Evolutionary conservation across 2,797 vertebrate species (phyloP), one percentile per base, ranked within the genome.

Genomic region (Nasua narica): DNA sequence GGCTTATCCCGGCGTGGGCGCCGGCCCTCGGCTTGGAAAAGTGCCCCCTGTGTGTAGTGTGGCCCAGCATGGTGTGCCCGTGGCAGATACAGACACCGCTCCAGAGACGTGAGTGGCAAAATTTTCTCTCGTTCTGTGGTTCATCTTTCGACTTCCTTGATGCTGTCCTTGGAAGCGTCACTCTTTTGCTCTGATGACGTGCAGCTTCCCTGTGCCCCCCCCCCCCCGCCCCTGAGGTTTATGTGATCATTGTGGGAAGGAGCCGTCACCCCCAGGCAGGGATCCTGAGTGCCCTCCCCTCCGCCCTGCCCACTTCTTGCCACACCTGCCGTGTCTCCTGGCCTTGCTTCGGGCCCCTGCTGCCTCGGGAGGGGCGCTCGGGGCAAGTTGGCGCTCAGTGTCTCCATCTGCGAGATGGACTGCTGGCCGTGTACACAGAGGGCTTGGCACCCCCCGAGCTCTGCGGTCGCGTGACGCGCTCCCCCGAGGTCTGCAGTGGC

Each of bases 291-390:
- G 40, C 43, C 40, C 27, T 18, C 15, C 43, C 43, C 72, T 48
- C 14, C 0, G 0, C 74, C 74, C 29, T 50, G 7, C 46, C 0
- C 1, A 0, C 29, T n/a, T 29, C 29, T 77, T 10, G 48, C 46
- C 5, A 1, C 12, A 12, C 46, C 69, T 8, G 23, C 37, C 6
- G 6, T 27, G 23, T 43, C 69, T 43, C 37, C 6, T 43, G 67
- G 37, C 3, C 37, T 5, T 15, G 23, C 23, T 43, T 27, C 65
- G 1, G n/a, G n/a, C 32, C 32, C 65, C 65, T 8, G 16, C n/a
- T 8, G n/a, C n/a, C 65, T 35, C 16, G 2, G 19, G 18, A 35
- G 65, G 35, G 65, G 12, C 37, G 1, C 69, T 14, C 3, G 37
- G 21, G 23, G 69, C 69, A 43, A 3, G 37, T 27, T 43, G 23